phyloP scores from a whole-genome alignment of 2,797 vertebrate genomes.

The Rhinichthys osculus region DNA sequence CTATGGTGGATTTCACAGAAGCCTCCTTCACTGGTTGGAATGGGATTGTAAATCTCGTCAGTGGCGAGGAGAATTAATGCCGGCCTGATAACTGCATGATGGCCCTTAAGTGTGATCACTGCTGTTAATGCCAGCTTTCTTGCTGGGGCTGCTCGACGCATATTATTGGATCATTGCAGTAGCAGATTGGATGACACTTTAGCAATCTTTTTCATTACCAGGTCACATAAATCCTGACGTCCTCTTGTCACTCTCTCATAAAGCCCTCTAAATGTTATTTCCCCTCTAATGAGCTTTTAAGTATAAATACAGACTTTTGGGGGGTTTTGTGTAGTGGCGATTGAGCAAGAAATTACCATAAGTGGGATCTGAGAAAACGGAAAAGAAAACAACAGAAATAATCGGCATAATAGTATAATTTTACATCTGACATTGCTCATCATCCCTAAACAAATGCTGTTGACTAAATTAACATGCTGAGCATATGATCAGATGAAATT shows the following conservation, averaged over 20 bases:
- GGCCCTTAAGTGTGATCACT: constrained; percentile 59
- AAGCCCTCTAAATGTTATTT: constrained; percentile 59
- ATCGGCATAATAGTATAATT: background rate
- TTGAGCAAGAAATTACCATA: constrained; percentile 41
- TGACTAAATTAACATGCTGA: background rate
- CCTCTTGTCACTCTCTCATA: constrained; percentile 58
- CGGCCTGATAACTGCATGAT: constrained; percentile 59
- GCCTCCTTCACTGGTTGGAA: constrained; percentile 1
- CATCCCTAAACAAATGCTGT: background rate
- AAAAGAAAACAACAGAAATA: background rate
- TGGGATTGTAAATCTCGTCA: constrained; percentile 43
- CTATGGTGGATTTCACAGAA: constrained; percentile 43
- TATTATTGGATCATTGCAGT: constrained; percentile 60
- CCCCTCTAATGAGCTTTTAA: constrained; percentile 59
- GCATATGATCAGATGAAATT: background rate
- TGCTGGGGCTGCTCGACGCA: constrained; percentile 46
- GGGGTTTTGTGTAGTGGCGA: constrained; percentile 30
- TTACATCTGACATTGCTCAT: background rate
- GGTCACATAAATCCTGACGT: constrained; percentile 58
- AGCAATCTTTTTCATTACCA: constrained; percentile 63
- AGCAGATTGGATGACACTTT: constrained; percentile 60
- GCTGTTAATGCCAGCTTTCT: constrained; percentile 60
- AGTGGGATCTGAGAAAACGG: constrained; percentile 10
- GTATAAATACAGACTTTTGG: constrained; percentile 51
- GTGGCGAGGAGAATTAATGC: constrained; percentile 58